Evolutionary conservation across 2,888 invertebrate species (phyloP).

Genomic region (Chironomus riparius): DNA sequence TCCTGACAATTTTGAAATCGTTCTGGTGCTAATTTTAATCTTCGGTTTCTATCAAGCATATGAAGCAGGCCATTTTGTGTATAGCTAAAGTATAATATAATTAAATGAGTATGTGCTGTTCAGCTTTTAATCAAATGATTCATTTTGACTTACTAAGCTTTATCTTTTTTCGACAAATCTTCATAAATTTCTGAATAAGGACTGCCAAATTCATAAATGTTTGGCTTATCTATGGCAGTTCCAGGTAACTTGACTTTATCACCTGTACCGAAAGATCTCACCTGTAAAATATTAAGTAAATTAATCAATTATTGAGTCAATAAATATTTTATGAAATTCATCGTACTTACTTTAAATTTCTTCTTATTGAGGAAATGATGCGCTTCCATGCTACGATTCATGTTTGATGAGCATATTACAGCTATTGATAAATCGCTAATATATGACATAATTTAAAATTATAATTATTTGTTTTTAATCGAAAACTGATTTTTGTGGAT

Average conservation of each 20-base stretch:
- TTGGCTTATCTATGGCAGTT: slow-evolving; percentile 84
- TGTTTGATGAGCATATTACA: slow-evolving; percentile 97
- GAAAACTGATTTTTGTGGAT: background rate
- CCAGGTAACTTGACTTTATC: slow-evolving; percentile 97
- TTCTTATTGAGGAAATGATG: slow-evolving; percentile 96
- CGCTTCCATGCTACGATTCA: slow-evolving; percentile 99
- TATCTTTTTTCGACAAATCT: slow-evolving; percentile 83
- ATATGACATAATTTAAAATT: slow-evolving; percentile 34
- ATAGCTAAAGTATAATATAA: slow-evolving; percentile 49
- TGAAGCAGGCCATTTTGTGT: slow-evolving; percentile 97
- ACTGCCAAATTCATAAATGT: slow-evolving; percentile 93
- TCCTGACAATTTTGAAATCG: slow-evolving; percentile 84
- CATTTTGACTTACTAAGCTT: slow-evolving; percentile 60
- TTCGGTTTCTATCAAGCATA: slow-evolving; percentile 93
- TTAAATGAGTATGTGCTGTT: background rate
- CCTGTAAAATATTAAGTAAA: background rate
- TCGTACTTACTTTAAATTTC: slow-evolving; percentile 69
- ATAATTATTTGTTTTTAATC: background rate
- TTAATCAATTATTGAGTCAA: background rate
- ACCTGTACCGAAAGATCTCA: slow-evolving; percentile 76
- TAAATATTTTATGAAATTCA: background rate
- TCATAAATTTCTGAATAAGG: slow-evolving; percentile 94
- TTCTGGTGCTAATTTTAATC: slow-evolving; percentile 91
- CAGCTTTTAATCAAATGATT: slow-evolving; percentile 20
- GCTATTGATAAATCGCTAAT: slow-evolving; percentile 63